Evolutionary conservation across 1,140 invertebrate genomes (phyloP).

Genomic region (Drosophila kohkoa): DNA sequence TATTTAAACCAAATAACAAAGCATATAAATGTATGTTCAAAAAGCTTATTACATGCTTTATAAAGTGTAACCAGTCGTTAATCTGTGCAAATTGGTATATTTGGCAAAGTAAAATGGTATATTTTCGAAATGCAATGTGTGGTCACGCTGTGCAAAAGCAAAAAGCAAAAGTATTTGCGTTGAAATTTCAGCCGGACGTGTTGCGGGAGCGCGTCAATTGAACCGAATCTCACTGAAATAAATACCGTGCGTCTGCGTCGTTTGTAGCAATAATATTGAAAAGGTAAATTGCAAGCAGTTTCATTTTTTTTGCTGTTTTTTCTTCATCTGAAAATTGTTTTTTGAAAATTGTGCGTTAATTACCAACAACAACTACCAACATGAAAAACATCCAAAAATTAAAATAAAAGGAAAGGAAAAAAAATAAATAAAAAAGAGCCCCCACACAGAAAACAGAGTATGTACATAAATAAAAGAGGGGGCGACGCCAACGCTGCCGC

Average conservation of each 20-base stretch:
- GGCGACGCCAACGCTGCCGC: slow-evolving; percentile 45
- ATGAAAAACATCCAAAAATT: background rate
- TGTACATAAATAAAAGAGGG: slow-evolving; percentile 28
- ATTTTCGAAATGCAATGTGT: background rate
- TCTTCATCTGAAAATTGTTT: slow-evolving; percentile 36
- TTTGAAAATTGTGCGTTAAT: slow-evolving; percentile 57
- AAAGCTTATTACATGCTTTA: background rate
- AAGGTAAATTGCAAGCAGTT: slow-evolving; percentile 76
- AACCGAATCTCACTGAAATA: slow-evolving; percentile 43
- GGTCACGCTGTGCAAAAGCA: slow-evolving; percentile 2
- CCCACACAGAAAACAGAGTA: slow-evolving; percentile 16
- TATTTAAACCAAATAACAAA: no score
- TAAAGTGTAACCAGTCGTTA: background rate
- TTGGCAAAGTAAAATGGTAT: background rate
- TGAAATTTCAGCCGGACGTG: slow-evolving; percentile 51
- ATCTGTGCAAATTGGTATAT: background rate
- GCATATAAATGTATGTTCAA: no score
- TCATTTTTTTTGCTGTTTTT: slow-evolving; percentile 51
- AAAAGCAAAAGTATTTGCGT: slow-evolving; percentile 30
- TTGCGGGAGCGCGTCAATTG: slow-evolving; percentile 51
- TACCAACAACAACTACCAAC: background rate
- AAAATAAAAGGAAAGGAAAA: no score
- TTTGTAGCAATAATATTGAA: slow-evolving; percentile 54
- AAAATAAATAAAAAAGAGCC: slow-evolving; percentile 23
- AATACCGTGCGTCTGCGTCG: slow-evolving; percentile 52